Base-by-base conservation (phyloP, 2,888 invertebrate species). In the Eupithecia insigniata region DNA sequence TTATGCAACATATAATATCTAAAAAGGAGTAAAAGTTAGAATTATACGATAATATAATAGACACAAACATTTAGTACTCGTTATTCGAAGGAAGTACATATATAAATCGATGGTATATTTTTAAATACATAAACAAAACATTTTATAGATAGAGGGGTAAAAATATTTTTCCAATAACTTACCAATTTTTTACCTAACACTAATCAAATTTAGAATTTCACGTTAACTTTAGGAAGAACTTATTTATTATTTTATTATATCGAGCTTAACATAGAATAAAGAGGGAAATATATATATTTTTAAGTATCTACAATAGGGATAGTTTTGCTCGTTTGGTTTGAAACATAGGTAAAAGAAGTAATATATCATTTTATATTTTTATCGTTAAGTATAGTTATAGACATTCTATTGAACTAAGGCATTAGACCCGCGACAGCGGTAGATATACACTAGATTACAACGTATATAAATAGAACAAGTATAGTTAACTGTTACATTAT, bases 351-450 rank as follows among this genome's bases (percentile, higher is more conserved):
- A 26, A 22, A 14, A 55, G 55, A 55, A 26, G 55, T 55, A 8
- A 22, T 51, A 22, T 51, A 51, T 8, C 26, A 55, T 55, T 26
- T 26, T 12, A 22, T 22, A 22, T 51, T 2, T 51, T 51, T 55
- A 55, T 55, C 46, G 69, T 71, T 60, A 32, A 71, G 58, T 43
- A 58, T 62, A 69, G 39, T 66, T 73, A 64, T 18, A 60, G 30
- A 36, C 3, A 51, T 66, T 62, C 8, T 70, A 73, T 73, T 62
- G 65, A 32, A 66, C 71, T 69, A 73, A 70, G 92, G 92, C 92
- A 89, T 84, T 88, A 87, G 85, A 81, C 70, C 81, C 85, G 81
- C 83, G 74, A 80, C 76, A 80, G 77, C 83, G 85, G 88, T 80
- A 82, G 81, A 87, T 86, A 86, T 88, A 85, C 85, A 76, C 78